Evolutionary conservation across 2,888 invertebrate genomes (phyloP).

Genomic region (Atrina japonica): DNA sequence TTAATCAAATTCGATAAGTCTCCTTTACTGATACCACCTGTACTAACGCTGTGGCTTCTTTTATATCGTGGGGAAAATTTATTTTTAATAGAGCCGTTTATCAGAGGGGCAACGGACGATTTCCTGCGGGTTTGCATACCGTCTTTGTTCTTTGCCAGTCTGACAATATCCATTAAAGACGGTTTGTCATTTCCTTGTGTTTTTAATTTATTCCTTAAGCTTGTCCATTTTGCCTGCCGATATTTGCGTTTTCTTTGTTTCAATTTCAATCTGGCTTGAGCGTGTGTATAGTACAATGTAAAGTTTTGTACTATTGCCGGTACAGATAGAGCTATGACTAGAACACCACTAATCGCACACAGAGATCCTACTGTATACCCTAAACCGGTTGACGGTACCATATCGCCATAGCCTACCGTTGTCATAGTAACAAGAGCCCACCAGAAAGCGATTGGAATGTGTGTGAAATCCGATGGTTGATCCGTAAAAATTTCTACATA

Average conservation of each 20-base stretch:
- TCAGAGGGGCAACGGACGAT: constrained; percentile 10
- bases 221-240: constrained; percentile 58
- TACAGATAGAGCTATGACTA: constrained; percentile 66
- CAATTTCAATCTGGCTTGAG: constrained; percentile 63
- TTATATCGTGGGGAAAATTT: background rate
- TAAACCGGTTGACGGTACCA: constrained; percentile 58
- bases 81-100: background rate
- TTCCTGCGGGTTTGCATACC: background rate
- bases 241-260: constrained; percentile 57
- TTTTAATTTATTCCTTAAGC: constrained; percentile 40
- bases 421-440: constrained; percentile 94
- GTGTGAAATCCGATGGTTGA: constrained; percentile 52
- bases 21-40: background rate
- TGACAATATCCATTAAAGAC: constrained; percentile 9
- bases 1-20: constrained; percentile 4
- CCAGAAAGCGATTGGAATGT: constrained; percentile 92
- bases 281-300: constrained; percentile 65
- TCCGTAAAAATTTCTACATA: constrained; percentile 65
- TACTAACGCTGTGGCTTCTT: constrained; percentile 15
- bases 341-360: constrained; percentile 65
- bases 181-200: constrained; percentile 6
- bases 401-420: constrained; percentile 85
- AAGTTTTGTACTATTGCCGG: constrained; percentile 69
- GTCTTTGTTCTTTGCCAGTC: constrained; percentile 11
- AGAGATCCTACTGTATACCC: constrained; percentile 63